Conservation (phyloP, 1,140 invertebrate genomes). For the Heliconius congener region DNA sequence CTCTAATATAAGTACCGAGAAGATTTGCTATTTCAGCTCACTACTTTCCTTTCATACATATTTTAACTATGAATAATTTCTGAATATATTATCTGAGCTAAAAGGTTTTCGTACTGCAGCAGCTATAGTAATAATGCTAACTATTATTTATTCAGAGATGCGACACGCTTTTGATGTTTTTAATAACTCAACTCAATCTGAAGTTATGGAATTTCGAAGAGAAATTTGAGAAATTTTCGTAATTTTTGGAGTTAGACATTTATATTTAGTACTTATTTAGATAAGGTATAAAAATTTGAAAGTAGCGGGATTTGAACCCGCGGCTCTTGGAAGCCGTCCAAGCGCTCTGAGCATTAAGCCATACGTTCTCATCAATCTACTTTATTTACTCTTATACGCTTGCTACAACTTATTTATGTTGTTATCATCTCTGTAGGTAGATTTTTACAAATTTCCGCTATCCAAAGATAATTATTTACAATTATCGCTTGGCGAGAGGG, state of each 20-base stretch:
- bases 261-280: no score
- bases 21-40: constrained; percentile 25
- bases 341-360: no score
- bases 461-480: no score
- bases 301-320: no score
- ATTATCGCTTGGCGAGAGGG: no score
- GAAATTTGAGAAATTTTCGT: not conserved
- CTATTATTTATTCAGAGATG: constrained; percentile 1
- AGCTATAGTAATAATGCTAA: constrained; percentile 1
- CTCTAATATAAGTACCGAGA: constrained; percentile 16
- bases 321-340: no score
- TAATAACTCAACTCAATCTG: not conserved
- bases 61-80: constrained; percentile 27
- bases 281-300: no score
- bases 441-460: no score
- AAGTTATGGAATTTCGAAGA: not conserved
- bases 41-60: constrained; percentile 22
- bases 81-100: constrained; percentile 22
- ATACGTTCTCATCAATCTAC: no score
- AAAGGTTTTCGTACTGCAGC: constrained; percentile 1
- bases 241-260: not conserved
- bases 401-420: no score
- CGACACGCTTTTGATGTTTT: not conserved
- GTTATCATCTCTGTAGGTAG: no score
- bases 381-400: no score